A percentile compares a stretch with the other conserved stretches of the same genome.
These are phyloP conservation scores for Linnaemya tessellans DNA, from an alignment of 2,888 invertebrate species.

Conservation along the genomic window DNA sequence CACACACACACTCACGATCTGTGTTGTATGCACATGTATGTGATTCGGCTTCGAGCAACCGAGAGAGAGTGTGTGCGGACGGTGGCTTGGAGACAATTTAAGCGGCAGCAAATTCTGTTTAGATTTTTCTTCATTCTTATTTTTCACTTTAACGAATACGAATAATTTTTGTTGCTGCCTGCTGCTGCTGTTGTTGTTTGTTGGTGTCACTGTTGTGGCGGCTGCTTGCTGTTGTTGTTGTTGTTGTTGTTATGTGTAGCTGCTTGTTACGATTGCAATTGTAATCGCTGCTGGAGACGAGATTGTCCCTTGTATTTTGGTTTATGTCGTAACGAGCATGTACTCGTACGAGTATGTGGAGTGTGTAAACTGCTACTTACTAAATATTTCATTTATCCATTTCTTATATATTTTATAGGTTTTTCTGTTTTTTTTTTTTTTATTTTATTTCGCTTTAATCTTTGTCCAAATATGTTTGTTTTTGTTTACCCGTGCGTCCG, in stretches of 20 bases:
- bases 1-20: not conserved
- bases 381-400: constrained; percentile 65
- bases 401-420: constrained; percentile 22
- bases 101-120: constrained; percentile 34
- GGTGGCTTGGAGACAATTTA: constrained; percentile 48
- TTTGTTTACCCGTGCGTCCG: not conserved
- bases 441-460: constrained; percentile 31
- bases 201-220: constrained; percentile 55
- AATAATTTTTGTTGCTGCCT: constrained; percentile 39
- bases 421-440: constrained; percentile 6
- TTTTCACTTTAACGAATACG: constrained; percentile 42
- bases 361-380: constrained; percentile 58
- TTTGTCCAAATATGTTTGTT: constrained; percentile 46
- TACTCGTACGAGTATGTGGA: not conserved
- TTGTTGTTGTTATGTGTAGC: constrained; percentile 57
- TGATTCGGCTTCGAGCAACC: constrained; percentile 23
- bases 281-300: constrained; percentile 48
- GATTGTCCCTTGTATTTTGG: constrained; percentile 25
- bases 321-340: constrained; percentile 1
- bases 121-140: constrained; percentile 34
- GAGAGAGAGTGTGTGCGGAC: constrained; percentile 42
- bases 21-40: no score
- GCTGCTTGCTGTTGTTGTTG: constrained; percentile 42
- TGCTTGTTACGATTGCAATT: constrained; percentile 63
- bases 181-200: constrained; percentile 35